A percentile compares a stretch with the other conserved stretches of the same genome.
Conservation (phyloP, 2,797 vertebrate genomes). For the Arnoldichthys spilopterus region DNA sequence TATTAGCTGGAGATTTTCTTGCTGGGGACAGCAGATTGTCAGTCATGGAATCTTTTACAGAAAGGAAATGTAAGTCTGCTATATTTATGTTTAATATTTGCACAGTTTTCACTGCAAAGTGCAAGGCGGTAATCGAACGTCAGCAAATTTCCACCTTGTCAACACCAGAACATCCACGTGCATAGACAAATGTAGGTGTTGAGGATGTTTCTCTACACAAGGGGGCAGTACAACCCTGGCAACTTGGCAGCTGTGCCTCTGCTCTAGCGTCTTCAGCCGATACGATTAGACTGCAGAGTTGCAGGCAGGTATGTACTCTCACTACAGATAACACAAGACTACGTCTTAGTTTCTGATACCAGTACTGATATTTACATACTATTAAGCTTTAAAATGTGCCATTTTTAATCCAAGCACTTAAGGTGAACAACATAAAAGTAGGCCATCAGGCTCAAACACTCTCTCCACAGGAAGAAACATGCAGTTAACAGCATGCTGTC, state of each 20-base stretch:
- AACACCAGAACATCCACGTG: not conserved
- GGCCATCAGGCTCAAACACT: no score
- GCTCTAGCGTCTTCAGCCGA: no score
- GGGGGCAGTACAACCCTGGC: constrained; percentile 50
- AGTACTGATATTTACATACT: no score
- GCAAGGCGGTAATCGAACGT: not conserved
- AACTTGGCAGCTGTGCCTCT: not conserved
- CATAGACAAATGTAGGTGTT: no score
- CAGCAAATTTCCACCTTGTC: not conserved
- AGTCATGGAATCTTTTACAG: not conserved
- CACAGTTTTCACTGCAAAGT: no score
- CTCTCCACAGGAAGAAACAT: no score
- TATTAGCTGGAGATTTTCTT: not conserved
- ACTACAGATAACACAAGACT: no score
- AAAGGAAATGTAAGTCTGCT: not conserved
- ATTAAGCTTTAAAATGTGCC: no score
- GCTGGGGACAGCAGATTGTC: not conserved
- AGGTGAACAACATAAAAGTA: no score
- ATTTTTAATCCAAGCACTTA: no score
- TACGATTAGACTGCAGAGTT: not conserved
- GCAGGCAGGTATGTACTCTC: not conserved
- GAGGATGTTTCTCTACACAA: constrained; percentile 30
- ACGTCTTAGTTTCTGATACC: no score
- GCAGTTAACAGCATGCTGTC: no score
- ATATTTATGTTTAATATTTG: not conserved